Percentiles rank a stretch among this genome's conserved stretches.
These are phyloP conservation scores for Dicaeum eximium DNA, from an alignment of 2,113 vertebrate genomes.

Conservation along the genomic window DNA sequence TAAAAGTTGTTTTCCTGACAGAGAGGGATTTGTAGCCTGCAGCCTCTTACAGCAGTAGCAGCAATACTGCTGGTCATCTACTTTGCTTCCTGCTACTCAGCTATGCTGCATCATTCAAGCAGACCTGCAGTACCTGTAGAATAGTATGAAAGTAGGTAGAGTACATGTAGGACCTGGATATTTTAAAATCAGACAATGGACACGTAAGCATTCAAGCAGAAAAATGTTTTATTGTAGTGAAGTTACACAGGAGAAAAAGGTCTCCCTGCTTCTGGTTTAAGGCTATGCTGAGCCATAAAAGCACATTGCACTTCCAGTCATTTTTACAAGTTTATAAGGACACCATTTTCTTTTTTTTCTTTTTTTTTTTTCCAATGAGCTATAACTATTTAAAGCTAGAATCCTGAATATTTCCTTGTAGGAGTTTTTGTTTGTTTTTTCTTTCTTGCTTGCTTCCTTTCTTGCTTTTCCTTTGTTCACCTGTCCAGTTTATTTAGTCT, in stretches of 20 bases:
- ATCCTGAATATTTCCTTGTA: background rate
- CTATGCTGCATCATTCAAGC: background rate
- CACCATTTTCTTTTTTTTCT: background rate
- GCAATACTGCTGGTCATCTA: background rate
- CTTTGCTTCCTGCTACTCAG: background rate
- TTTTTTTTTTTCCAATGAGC: background rate
- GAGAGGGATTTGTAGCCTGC: background rate
- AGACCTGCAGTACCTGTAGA: background rate
- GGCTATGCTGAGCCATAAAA: background rate
- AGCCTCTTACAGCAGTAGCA: background rate
- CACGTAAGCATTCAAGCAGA: background rate
- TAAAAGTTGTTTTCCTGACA: background rate
- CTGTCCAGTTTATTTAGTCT: background rate
- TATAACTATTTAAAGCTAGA: background rate
- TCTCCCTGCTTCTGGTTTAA: background rate
- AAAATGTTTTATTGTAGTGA: slow-evolving; percentile 87
- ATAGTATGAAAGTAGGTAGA: background rate
- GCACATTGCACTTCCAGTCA: slow-evolving; percentile 19
- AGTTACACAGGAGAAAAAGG: slow-evolving; percentile 17
- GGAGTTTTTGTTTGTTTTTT: background rate
- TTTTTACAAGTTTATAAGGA: background rate
- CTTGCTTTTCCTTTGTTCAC: background rate
- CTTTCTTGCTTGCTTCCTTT: too few species aligned
- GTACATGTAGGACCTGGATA: background rate
- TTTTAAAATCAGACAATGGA: background rate